phyloP scores from a whole-genome alignment of 2,113 vertebrate species.

The Myanophis thanlyinensis region DNA sequence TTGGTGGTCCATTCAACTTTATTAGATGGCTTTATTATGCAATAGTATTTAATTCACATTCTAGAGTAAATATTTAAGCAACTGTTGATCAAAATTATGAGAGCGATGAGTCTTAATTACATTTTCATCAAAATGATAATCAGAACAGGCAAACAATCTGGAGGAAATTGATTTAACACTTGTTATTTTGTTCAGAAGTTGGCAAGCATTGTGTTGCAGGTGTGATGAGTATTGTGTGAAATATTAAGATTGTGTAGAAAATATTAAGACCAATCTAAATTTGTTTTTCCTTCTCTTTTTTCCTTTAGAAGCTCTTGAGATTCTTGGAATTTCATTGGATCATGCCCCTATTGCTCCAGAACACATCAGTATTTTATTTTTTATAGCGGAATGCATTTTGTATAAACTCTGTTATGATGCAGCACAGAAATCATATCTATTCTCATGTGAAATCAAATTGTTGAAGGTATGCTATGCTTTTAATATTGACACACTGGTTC shows the following conservation, averaged over 20 bases:
- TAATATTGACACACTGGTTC: neutral
- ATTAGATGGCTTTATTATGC: slow-evolving; percentile 19
- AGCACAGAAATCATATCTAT: slow-evolving; percentile 45
- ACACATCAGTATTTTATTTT: slow-evolving; percentile 62
- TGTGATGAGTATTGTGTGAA: slow-evolving; percentile 7
- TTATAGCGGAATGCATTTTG: slow-evolving; percentile 64
- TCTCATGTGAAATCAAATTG: slow-evolving; percentile 62
- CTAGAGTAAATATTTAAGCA: neutral
- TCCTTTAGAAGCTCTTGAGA: slow-evolving; percentile 62
- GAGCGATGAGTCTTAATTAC: slow-evolving; percentile 8
- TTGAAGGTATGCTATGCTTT: slow-evolving; percentile 55
- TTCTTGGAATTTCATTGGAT: slow-evolving; percentile 63
- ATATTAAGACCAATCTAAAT: neutral
- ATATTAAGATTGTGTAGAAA: neutral
- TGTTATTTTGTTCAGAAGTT: slow-evolving; percentile 19
- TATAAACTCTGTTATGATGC: slow-evolving; percentile 57
- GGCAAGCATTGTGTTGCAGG: slow-evolving; percentile 4
- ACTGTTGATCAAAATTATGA: neutral
- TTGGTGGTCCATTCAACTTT: neutral
- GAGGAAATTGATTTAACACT: neutral
- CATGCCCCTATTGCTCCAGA: slow-evolving; percentile 52
- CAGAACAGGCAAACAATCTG: slow-evolving; percentile 15
- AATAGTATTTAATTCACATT: neutral
- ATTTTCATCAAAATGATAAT: slow-evolving; percentile 32
- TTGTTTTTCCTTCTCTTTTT: slow-evolving; percentile 19